Evolutionary conservation across 2,113 vertebrate species (phyloP).

Genomic region (Ellobius talpinus): DNA sequence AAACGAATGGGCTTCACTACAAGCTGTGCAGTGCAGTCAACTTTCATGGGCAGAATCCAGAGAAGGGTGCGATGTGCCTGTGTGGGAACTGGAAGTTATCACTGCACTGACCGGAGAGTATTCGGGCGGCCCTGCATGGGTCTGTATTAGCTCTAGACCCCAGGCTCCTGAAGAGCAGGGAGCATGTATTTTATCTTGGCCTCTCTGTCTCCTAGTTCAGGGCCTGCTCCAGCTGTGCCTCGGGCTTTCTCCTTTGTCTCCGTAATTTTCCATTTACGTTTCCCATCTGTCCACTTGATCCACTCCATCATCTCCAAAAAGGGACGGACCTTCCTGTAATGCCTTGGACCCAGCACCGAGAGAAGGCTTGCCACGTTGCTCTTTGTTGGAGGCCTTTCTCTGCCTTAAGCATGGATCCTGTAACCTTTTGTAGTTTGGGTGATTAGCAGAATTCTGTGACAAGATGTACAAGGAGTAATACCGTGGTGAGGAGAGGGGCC

Average conservation of each 20-base stretch:
- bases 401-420: neutral
- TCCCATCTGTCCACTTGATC: neutral
- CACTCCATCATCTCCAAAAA: neutral
- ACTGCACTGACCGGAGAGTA: neutral
- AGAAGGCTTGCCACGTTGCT: neutral
- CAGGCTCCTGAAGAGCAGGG: neutral
- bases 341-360: neutral
- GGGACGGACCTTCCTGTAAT: neutral
- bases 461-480: neutral
- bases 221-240: neutral
- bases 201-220: neutral
- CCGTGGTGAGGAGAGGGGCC: neutral
- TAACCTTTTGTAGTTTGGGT: neutral
- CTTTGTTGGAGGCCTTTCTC: neutral
- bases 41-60: neutral
- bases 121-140: neutral
- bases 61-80: neutral
- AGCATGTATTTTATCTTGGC: neutral
- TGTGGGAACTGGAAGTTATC: neutral
- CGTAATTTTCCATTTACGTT: neutral
- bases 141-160: neutral
- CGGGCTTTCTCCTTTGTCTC: neutral
- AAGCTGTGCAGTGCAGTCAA: neutral
- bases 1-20: neutral
- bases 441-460: neutral